Conservation (phyloP, 2,888 invertebrate species). For the Trichogramma dendrolimi region DNA sequence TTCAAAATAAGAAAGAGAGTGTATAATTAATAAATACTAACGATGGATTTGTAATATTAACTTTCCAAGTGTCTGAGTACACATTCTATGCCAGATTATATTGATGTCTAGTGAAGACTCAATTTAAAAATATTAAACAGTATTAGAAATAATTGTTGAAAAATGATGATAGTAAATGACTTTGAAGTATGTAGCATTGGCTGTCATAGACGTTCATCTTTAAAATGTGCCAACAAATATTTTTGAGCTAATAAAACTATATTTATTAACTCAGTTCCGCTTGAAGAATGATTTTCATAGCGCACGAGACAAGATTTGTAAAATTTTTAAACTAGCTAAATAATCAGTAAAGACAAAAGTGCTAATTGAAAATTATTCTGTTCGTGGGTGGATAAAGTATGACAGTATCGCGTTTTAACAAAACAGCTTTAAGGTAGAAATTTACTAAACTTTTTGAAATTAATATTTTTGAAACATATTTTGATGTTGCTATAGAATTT, state of each 20-base stretch:
- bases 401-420: conserved; percentile 28
- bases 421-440: conserved; percentile 19
- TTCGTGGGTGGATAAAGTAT: conserved; percentile 11
- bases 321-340: neutral
- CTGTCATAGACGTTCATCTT: conserved; percentile 26
- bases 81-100: conserved; percentile 27
- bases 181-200: conserved; percentile 19
- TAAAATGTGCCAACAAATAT: conserved; percentile 28
- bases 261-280: conserved; percentile 25
- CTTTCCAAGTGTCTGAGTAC: conserved; percentile 24
- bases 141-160: conserved; percentile 28
- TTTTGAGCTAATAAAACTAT: conserved; percentile 20
- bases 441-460: conserved; percentile 20
- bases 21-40: conserved; percentile 23
- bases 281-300: conserved; percentile 21
- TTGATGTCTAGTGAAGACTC: conserved; percentile 26
- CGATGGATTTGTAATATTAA: conserved; percentile 28
- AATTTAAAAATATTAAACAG: conserved; percentile 26
- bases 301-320: conserved; percentile 11
- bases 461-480: conserved; percentile 17
- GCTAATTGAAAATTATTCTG: conserved; percentile 16
- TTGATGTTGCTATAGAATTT: conserved; percentile 19
- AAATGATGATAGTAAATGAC: conserved; percentile 22
- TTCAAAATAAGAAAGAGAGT: conserved; percentile 22
- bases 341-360: neutral